Evolutionary conservation across 2,888 invertebrate species (phyloP), one percentile per base, ranked within the genome.

Genomic region (Limnephilus auricula): DNA sequence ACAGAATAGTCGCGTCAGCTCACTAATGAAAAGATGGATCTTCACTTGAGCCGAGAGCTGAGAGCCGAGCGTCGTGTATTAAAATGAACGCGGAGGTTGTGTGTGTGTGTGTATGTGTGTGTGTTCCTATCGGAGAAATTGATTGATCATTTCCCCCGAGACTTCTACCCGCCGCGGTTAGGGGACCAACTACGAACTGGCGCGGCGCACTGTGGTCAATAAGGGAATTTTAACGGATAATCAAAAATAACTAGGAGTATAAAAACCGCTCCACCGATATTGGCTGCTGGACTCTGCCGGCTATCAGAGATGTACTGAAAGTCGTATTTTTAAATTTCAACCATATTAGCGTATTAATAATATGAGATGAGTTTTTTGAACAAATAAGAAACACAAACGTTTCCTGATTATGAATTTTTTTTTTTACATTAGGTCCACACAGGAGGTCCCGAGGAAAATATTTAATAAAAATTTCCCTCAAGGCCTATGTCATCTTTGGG

Each of bases 141-240:
- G 91, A 91, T 91, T 91, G 91, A 91, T 91, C 91, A 90, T 90
- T 80, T 90, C 91, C 91, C 90, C 82, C 65, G 89, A 89, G 91
- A 89, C 50, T 18, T 34, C 34, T 82, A 65, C 50, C 50, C 18
- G 50, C 50, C 25, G 25, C 50, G 50, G 50, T 65, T 18, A 65
- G 50, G 50, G 50, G 50, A 65, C 18, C 18, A 50, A 12, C 40
- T 45, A 45, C 40, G 13, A 15, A 5, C 25, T 5, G 25, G 50
- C 25, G 50, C 18, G 25, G 50, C 25, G 50, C 50, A 65, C 50
- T 65, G 25, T 65, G 50, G 5, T 18, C 18, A 65, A 2, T 65
- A 15, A 2, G 3, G 6, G 1, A 6, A 18, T 65, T 65, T 65
- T 65, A 65, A 65, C 25, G 5, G 50, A 25, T 3, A 15, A 50